Conservation (phyloP, 2,888 invertebrate species). For the Athalia circularis region DNA sequence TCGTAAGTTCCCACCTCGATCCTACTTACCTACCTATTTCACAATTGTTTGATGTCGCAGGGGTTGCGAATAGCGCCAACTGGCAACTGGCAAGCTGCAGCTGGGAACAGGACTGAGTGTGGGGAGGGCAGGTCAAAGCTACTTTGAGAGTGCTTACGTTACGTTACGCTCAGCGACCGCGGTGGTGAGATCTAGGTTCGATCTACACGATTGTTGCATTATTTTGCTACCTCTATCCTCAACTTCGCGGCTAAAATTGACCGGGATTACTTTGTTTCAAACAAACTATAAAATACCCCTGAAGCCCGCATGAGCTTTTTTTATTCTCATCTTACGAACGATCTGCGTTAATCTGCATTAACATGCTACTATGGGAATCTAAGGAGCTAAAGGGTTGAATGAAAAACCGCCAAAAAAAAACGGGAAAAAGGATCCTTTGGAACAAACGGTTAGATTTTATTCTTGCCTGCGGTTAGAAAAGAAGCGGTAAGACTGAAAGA, state of each 20-base stretch:
- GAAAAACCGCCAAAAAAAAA: background rate
- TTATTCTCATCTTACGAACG: background rate
- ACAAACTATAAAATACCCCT: background rate
- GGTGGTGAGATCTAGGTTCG: constrained; percentile 58
- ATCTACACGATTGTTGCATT: constrained; percentile 71
- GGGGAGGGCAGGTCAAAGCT: constrained; percentile 56
- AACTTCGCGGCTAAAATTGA: constrained; percentile 2
- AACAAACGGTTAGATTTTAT: too few species aligned
- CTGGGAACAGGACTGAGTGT: constrained; percentile 18
- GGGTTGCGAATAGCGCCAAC: constrained; percentile 29
- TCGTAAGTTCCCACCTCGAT: background rate
- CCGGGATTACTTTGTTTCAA: constrained; percentile 5
- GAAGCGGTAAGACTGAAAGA: constrained; percentile 17
- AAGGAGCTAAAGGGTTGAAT: background rate
- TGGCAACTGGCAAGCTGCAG: constrained; percentile 29
- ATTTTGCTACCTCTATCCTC: constrained; percentile 60
- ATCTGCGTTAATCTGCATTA: background rate
- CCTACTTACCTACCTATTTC: background rate
- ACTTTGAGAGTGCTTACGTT: constrained; percentile 59
- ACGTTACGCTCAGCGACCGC: constrained; percentile 47
- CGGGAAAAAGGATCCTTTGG: background rate
- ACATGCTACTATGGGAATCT: background rate
- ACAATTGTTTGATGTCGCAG: constrained; percentile 16
- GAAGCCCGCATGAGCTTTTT: background rate
- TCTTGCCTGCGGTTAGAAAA: background rate